These are phyloP conservation scores for Drosophila neutralis DNA, from an alignment of 2,888 invertebrate species.

Conservation along the genomic window DNA sequence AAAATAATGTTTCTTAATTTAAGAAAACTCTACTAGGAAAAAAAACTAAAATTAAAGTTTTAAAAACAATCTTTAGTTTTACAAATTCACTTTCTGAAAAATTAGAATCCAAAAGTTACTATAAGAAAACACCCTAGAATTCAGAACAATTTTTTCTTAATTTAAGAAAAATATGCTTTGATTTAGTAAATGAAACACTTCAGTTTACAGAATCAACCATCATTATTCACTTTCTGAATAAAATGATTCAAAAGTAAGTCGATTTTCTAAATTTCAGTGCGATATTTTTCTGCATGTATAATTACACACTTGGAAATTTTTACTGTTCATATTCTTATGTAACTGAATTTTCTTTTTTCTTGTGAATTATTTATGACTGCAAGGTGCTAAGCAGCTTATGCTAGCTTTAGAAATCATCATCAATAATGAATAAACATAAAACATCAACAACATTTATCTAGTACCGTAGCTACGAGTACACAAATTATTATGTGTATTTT, in stretches of 20 bases:
- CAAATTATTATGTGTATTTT: conserved; percentile 15
- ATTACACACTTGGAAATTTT: neutral
- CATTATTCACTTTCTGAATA: neutral
- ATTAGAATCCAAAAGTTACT: neutral
- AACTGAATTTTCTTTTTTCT: neutral
- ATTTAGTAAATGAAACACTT: neutral
- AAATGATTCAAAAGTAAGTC: neutral
- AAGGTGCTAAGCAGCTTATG: conserved; percentile 30
- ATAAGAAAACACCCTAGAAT: neutral
- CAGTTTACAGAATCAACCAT: neutral
- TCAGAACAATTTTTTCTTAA: neutral
- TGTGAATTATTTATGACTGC: conserved; percentile 40
- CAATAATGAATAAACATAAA: neutral
- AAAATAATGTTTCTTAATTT: too few relatives aligned
- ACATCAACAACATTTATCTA: conserved; percentile 7
- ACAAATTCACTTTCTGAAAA: neutral
- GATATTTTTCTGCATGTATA: neutral
- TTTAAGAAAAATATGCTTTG: too few relatives aligned
- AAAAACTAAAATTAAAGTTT: too few relatives aligned
- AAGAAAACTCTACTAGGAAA: too few relatives aligned
- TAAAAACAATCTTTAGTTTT: neutral
- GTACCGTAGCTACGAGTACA: conserved; percentile 2
- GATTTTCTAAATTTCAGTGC: neutral
- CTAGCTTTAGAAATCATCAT: conserved; percentile 31
- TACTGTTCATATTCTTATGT: neutral